Evolutionary conservation across 2,888 invertebrate genomes (phyloP).

Genomic region (Ophion obscuratus): DNA sequence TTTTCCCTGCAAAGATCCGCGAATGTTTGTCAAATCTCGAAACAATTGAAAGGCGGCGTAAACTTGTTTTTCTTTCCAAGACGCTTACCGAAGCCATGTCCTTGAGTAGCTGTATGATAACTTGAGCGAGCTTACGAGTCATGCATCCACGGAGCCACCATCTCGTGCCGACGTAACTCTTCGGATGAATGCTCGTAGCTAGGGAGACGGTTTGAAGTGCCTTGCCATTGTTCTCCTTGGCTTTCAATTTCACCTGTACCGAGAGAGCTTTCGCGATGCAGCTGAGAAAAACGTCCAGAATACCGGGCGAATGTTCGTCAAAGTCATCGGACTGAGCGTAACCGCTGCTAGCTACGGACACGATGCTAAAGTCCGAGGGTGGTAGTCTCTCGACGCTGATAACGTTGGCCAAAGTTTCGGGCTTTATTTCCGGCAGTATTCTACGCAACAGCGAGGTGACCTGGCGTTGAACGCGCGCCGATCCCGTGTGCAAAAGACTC

Average conservation of each 20-base stretch:
- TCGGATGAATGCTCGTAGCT: conserved; percentile 86
- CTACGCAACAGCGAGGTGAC: conserved; percentile 94
- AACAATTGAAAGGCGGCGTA: not conserved
- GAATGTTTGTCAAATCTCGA: not conserved
- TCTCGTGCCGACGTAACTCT: conserved; percentile 85
- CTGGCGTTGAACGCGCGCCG: conserved; percentile 97
- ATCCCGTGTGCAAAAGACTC: conserved; percentile 95
- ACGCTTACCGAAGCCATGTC: conserved; percentile 95
- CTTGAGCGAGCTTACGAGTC: conserved; percentile 93
- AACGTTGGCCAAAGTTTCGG: conserved; percentile 92
- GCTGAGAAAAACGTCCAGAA: conserved; percentile 95
- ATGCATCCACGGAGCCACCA: conserved; percentile 97
- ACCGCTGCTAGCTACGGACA: conserved; percentile 86
- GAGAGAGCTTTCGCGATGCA: conserved; percentile 96
- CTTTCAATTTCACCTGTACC: conserved; percentile 94
- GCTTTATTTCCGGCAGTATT: conserved; percentile 95
- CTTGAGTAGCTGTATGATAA: conserved; percentile 93
- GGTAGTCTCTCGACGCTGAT: conserved; percentile 90
- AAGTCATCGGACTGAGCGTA: conserved; percentile 84
- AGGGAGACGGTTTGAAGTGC: conserved; percentile 86
- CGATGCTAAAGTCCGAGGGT: conserved; percentile 91
- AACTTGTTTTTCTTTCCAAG: not conserved
- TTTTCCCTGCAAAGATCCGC: conserved; percentile 88
- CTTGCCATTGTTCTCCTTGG: conserved; percentile 85
- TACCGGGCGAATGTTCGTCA: conserved; percentile 87